Evolutionary conservation across 2,797 vertebrate species (phyloP), one percentile per base, ranked within the genome.

Genomic region (Alectoris magna): DNA sequence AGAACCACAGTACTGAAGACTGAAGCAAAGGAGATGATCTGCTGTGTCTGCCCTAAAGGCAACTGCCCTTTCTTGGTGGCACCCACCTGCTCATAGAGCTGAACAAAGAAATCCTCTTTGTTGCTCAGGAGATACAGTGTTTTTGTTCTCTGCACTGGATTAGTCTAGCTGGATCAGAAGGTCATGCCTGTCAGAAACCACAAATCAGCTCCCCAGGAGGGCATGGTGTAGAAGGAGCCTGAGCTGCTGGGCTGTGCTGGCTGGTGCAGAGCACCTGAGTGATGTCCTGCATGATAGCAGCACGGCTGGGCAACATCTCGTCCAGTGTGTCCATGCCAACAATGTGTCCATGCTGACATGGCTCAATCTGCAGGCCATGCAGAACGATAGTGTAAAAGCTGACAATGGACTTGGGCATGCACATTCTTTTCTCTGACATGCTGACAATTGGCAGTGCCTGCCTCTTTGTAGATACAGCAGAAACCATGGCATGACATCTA

Each of bases 391-490:
- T 10, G 41, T 21, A 43, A 58, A 44, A 75, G n/a, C 16, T 39
- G 22, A 56, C 27, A 9, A 14, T 76, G 29, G 29, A 63, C 14
- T 59, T 1, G 2, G n/a, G 5, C 6, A 21, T 3, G 2, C 6
- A 38, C 1, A 34, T 0, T 29, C 87, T 18, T 46, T 17, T 48
- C 27, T 46, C 24, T 64, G 23, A 29, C 16, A 46, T 55, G 18
- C n/a, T 60, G n/a, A 56, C 10, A 29, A 46, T 44, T 71, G 83
- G 19, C 27, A 44, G 8, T 16, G 8, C 41, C 26, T 78, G 11
- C 14, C 12, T 75, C 27, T 48, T 39, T 2, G 0, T 16, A 44
- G 51, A 23, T 22, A 27, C 0, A 1, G 36, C 9, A 41, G 21
- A 41, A 34, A 10, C 41, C 41, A 75, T 3, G 23, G 23, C 44